Evolutionary conservation across 2,888 invertebrate genomes (phyloP).

Genomic region (Pristionchus mayeri): DNA sequence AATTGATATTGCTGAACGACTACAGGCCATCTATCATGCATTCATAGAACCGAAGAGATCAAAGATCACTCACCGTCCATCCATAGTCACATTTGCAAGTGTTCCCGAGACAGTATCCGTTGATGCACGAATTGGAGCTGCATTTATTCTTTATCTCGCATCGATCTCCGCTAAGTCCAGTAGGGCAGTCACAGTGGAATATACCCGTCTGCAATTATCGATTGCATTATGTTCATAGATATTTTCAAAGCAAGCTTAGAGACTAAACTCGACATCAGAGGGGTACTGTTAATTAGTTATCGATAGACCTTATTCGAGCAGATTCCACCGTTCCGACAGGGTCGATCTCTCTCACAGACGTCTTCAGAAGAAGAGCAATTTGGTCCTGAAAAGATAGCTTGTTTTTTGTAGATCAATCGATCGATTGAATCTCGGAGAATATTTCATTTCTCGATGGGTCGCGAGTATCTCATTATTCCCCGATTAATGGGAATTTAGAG

Average conservation of each 20-base stretch:
- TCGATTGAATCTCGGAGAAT: not conserved
- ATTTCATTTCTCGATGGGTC: not conserved
- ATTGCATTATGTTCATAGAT: constrained; percentile 8
- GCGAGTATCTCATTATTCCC: not conserved
- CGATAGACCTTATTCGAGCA: constrained; percentile 43
- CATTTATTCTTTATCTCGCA: not conserved
- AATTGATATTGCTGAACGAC: not conserved
- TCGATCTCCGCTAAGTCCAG: not conserved
- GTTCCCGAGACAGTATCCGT: not conserved
- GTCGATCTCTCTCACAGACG: not conserved
- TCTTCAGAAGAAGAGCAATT: not conserved
- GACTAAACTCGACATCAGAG: not conserved
- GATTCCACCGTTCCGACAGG: constrained; percentile 1
- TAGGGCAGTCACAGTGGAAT: not conserved
- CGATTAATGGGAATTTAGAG: constrained; percentile 15
- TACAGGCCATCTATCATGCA: too few species aligned
- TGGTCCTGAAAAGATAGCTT: constrained; percentile 26
- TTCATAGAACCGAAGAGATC: too few species aligned
- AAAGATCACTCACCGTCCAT: not conserved
- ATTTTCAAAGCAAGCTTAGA: constrained; percentile 8
- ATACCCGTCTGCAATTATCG: not conserved
- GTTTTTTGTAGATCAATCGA: not conserved
- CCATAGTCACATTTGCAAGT: not conserved
- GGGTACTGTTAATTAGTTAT: constrained; percentile 5
- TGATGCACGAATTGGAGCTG: not conserved